Conservation (phyloP, 2,797 vertebrate species). For the Nyctibius grandis region DNA sequence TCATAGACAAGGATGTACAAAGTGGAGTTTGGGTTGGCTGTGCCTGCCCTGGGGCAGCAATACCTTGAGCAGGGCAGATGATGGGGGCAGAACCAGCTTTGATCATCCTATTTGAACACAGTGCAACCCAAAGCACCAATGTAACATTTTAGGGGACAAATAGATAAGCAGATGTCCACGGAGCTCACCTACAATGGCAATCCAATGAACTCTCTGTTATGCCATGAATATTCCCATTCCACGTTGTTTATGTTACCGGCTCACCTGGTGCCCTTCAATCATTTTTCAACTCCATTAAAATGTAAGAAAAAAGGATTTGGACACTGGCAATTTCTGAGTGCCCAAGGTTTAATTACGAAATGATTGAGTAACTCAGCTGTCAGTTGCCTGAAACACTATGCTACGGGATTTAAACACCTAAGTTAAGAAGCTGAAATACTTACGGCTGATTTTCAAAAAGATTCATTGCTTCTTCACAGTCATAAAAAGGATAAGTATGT, state of each 20-base stretch:
- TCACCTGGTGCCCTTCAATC: not conserved
- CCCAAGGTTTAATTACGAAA: not conserved
- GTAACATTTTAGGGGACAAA: not conserved
- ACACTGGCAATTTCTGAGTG: not conserved
- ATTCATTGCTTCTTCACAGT: constrained; percentile 88
- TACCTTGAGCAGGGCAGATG: not conserved
- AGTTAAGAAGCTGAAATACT: constrained; percentile 69
- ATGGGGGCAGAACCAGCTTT: not conserved
- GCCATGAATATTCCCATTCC: not conserved
- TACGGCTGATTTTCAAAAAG: constrained; percentile 90
- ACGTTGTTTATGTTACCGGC: not conserved
- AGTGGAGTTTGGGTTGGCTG: not conserved
- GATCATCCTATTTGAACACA: not conserved
- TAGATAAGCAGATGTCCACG: not conserved
- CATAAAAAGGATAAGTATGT: constrained; percentile 90
- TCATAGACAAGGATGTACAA: not conserved
- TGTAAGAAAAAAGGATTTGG: not conserved
- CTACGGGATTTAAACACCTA: not conserved
- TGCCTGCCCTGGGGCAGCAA: not conserved
- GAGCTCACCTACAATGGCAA: not conserved
- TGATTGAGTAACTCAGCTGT: not conserved
- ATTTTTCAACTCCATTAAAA: not conserved
- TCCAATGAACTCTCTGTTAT: too few species aligned
- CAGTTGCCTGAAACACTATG: not conserved
- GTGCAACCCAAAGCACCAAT: not conserved